Base-by-base conservation (phyloP, 2,797 vertebrate genomes). In the Miichthys miiuy region DNA sequence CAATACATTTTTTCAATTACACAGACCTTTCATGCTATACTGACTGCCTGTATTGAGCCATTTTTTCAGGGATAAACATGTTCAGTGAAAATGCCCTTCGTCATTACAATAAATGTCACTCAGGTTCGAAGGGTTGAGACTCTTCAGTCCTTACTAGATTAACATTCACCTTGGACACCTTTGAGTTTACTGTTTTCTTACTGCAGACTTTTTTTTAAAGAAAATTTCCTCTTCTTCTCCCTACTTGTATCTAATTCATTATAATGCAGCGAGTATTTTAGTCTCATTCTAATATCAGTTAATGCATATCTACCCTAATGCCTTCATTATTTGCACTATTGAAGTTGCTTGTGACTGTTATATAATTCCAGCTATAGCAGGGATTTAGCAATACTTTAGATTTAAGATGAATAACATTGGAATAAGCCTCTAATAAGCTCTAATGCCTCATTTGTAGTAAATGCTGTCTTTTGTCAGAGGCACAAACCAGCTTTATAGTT, bases 391-490 rank as follows among this genome's bases (percentile, higher is more conserved):
- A 3, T 25, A 61, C 41, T 44, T 56, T 42, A 21, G 47, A 65
- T 63, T 82, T 58, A 63, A 52, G 77, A 23, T 4, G 9, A 8
- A 68, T 34, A 72, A 68, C 27, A 85, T 8, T 42, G 55, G n/a
- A 70, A 69, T 57, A 47, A 27, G 10, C 38, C 72, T 57, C 6
- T 52, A 60, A 60, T 63, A 17, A 66, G 62, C 20, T 14, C 12
- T 57, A 12, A 46, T 14, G 2, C n/a, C 6, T 27, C 2, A 73
- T 67, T 72, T 84, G 16, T 34, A 10, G 34, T 44, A 56, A 62
- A 73, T 65, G 13, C 3, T 27, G 68, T 63, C 2, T 55, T 66
- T 67, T 27, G 42, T 66, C 13, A 54, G 20, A 66, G 30, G 7
- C 38, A 48, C 11, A 60, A 44, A 52, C 18, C 25, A 47, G 14